phyloP scores from a whole-genome alignment of 2,888 invertebrate genomes.

The Folsomia candida region DNA sequence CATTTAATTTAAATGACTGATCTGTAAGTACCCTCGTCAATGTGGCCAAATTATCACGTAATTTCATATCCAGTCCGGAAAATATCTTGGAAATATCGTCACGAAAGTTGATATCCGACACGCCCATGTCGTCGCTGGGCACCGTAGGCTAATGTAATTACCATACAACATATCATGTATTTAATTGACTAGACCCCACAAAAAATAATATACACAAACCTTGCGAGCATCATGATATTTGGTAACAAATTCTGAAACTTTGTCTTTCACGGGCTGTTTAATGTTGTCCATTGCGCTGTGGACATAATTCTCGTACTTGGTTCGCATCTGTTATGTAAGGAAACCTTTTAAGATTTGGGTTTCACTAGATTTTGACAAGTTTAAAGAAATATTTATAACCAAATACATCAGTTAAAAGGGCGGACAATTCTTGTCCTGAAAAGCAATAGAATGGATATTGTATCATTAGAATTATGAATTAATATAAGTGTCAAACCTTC shows the following conservation, averaged over 20 bases:
- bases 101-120: not conserved
- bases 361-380: not conserved
- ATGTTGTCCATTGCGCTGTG: not conserved
- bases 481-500: no score
- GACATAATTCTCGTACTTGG: not conserved
- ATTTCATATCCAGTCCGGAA: slow-evolving; percentile 10
- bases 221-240: slow-evolving; percentile 2
- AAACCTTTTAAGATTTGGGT: not conserved
- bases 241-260: not conserved
- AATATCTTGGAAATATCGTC: not conserved
- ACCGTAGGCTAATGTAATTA: not conserved
- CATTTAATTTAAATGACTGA: not conserved
- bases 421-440: no score
- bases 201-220: not conserved
- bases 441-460: no score
- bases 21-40: slow-evolving; percentile 6
- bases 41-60: slow-evolving; percentile 4
- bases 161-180: not conserved
- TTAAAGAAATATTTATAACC: no score
- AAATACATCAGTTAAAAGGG: no score
- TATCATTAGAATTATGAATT: no score
- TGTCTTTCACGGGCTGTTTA: not conserved
- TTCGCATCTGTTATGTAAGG: not conserved
- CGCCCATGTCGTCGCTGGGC: not conserved
- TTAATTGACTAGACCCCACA: no score